Percentiles rank a stretch among this genome's conserved stretches.
phyloP scores from a whole-genome alignment of 2,113 vertebrate genomes.

The Harpagus bidentatus region DNA sequence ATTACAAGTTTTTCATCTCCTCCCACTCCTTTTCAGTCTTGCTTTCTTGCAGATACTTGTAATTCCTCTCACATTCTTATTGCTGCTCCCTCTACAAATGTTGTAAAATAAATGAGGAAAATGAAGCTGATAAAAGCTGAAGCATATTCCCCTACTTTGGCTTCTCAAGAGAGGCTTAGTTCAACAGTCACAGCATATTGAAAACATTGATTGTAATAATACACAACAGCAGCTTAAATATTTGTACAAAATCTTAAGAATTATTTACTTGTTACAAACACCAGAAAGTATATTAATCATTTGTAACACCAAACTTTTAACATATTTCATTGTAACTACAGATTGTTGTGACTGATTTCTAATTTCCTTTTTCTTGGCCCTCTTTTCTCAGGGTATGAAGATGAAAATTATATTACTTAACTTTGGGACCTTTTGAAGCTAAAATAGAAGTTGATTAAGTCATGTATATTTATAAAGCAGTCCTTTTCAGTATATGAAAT shows the following conservation, averaged over 20 bases:
- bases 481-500: background rate
- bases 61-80: conserved; percentile 44
- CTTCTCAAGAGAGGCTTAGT: background rate
- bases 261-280: background rate
- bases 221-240: background rate
- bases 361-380: background rate
- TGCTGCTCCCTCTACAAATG: background rate
- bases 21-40: conserved; percentile 24
- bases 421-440: background rate
- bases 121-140: background rate
- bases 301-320: background rate
- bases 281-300: background rate
- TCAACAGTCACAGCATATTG: background rate
- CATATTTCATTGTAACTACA: background rate
- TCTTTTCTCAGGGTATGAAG: background rate
- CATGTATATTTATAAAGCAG: background rate
- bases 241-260: background rate
- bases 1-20: background rate
- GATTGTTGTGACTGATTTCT: background rate
- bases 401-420: background rate
- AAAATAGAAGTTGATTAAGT: background rate
- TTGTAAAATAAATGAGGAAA: background rate
- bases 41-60: conserved; percentile 53
- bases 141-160: background rate
- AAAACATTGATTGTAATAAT: background rate